Conservation (phyloP, 2,888 invertebrate genomes). For the Folsomia candida region DNA sequence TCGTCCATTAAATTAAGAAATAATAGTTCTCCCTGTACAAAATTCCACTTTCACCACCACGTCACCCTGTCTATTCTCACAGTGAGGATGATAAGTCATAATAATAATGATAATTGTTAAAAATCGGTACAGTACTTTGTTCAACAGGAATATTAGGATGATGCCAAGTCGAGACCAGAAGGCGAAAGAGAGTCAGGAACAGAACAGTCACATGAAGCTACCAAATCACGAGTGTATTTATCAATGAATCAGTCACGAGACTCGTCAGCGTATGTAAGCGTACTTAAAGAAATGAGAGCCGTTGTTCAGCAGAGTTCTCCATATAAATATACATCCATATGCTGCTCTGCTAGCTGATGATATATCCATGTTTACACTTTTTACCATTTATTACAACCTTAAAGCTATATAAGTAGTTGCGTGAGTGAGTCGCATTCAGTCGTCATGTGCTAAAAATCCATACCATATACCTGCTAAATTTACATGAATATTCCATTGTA, state of each 20-base stretch:
- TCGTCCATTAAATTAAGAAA: too few relatives aligned
- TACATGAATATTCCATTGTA: too few relatives aligned
- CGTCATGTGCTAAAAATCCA: too few relatives aligned
- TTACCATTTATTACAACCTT: neutral
- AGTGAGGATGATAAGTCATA: neutral
- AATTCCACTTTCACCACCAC: neutral
- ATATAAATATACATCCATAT: too few relatives aligned
- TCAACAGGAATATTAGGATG: neutral
- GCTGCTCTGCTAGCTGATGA: too few relatives aligned
- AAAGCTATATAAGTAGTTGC: too few relatives aligned
- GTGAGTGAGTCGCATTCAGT: too few relatives aligned
- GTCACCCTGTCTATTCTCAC: neutral
- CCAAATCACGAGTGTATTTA: constrained; percentile 3
- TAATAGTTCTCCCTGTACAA: too few relatives aligned
- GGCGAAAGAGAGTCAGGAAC: too few relatives aligned
- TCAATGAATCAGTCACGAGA: constrained; percentile 6
- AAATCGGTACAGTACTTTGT: neutral
- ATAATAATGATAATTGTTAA: neutral
- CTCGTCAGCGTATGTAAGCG: neutral
- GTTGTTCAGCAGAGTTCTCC: neutral
- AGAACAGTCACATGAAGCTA: neutral
- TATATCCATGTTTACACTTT: neutral
- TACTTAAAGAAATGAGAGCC: too few relatives aligned
- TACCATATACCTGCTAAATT: too few relatives aligned
- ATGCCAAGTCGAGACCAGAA: neutral